Conservation (phyloP, 1,140 invertebrate genomes). For the Pomacea maculata region DNA sequence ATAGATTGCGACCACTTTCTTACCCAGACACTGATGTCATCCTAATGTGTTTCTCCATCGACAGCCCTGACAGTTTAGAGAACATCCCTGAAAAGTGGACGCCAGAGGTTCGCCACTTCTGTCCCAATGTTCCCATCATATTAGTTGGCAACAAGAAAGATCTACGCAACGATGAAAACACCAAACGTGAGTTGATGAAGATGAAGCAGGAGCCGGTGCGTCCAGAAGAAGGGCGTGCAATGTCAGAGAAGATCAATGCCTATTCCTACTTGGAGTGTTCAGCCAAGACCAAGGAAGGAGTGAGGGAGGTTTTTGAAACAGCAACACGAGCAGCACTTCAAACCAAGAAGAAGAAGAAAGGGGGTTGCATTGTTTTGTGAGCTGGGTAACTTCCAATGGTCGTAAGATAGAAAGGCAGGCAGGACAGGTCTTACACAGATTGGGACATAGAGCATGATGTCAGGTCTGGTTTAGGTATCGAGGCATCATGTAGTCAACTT, state of each 20-base stretch:
- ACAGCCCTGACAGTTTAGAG: constrained; percentile 61
- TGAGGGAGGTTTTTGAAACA: constrained; percentile 98
- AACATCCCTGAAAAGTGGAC: constrained; percentile 65
- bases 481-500: no score
- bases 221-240: constrained; percentile 93
- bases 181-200: constrained; percentile 95
- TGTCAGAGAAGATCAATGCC: constrained; percentile 99
- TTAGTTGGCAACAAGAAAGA: constrained; percentile 68
- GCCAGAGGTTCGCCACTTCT: constrained; percentile 66
- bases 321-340: constrained; percentile 97
- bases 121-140: constrained; percentile 66
- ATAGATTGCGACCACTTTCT: constrained; percentile 90
- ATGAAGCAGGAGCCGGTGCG: constrained; percentile 99
- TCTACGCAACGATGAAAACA: constrained; percentile 94
- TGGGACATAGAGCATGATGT: no score
- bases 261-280: constrained; percentile 99
- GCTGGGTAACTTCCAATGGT: neutral
- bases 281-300: constrained; percentile 99
- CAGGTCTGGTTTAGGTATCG: no score
- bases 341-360: constrained; percentile 70
- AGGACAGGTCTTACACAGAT: no score
- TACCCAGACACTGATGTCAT: constrained; percentile 93
- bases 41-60: constrained; percentile 63
- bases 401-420: no score
- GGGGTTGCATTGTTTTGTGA: constrained; percentile 47